These are phyloP conservation scores for Alectura lathami DNA, from an alignment of 2,113 vertebrate species.

Conservation along the genomic window DNA sequence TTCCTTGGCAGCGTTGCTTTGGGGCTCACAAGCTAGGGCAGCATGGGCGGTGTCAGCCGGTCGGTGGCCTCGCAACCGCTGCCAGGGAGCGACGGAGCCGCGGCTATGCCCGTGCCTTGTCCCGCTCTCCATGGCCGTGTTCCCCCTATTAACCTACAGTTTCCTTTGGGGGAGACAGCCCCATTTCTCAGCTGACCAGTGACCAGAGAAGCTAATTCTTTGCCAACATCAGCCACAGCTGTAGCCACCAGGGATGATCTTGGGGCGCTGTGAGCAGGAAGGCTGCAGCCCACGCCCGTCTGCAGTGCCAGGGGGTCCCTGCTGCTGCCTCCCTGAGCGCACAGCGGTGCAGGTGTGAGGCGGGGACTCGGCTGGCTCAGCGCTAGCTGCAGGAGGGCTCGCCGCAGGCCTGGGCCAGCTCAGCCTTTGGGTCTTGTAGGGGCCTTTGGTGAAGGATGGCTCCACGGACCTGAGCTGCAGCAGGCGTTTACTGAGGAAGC, in stretches of 20 bases:
- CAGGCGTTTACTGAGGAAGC: neutral
- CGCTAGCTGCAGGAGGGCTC: neutral
- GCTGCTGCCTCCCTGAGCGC: neutral
- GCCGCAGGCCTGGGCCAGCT: neutral
- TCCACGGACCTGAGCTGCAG: neutral
- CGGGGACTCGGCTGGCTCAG: neutral
- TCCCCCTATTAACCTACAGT: neutral
- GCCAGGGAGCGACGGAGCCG: neutral
- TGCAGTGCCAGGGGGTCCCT: neutral
- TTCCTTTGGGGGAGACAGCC: neutral
- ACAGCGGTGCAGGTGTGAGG: neutral
- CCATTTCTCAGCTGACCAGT: neutral
- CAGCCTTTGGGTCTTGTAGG: neutral
- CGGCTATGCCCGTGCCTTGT: neutral
- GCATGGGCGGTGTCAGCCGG: neutral
- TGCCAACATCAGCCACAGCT: neutral
- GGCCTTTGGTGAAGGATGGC: neutral
- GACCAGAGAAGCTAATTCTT: neutral
- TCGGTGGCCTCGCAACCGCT: neutral
- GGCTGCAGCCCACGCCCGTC: neutral
- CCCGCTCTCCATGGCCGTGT: neutral
- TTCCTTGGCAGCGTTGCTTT: neutral
- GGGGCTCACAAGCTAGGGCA: neutral
- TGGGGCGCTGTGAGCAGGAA: neutral
- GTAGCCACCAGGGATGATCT: neutral